Percentiles rank a stretch among this genome's conserved stretches.
Evolutionary conservation across 2,113 vertebrate genomes (phyloP).

Genomic region (Poeciliopsis retropinna): DNA sequence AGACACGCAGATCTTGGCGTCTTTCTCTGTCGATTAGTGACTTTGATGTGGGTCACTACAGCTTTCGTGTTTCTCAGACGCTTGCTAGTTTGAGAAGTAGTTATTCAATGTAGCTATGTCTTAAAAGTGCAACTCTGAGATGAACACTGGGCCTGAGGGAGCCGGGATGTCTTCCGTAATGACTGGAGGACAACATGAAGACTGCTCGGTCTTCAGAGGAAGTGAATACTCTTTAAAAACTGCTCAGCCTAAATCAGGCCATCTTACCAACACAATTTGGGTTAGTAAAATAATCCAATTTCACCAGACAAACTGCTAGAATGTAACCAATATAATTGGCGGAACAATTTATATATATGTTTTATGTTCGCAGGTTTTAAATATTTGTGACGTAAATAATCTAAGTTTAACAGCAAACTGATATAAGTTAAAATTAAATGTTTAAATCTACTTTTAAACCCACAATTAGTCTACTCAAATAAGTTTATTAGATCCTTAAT

Average conservation of each 20-base stretch:
- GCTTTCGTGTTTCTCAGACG: slow-evolving; percentile 16
- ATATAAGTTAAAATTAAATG: background rate
- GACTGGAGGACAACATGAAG: slow-evolving; percentile 73
- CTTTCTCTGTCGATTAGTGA: slow-evolving; percentile 6
- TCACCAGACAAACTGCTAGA: background rate
- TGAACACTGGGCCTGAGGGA: slow-evolving; percentile 28
- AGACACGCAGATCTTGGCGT: slow-evolving; percentile 23
- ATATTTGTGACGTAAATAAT: background rate
- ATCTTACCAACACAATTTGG: background rate
- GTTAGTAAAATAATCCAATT: background rate
- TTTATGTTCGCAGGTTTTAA: background rate
- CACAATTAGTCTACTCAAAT: no score
- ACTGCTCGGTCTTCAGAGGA: slow-evolving; percentile 68
- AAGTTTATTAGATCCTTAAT: background rate
- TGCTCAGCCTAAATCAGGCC: background rate
- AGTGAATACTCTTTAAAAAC: slow-evolving; percentile 36
- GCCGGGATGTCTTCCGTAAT: slow-evolving; percentile 75
- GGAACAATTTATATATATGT: background rate
- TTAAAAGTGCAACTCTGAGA: slow-evolving; percentile 17
- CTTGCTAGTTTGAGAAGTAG: slow-evolving; percentile 18
- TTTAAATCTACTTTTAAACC: background rate
- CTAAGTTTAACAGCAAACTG: no score
- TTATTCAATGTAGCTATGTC: slow-evolving; percentile 9
- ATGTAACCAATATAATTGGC: background rate
- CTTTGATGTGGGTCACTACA: background rate